Conservation (phyloP, 2,113 vertebrate species). For the Cyprinus carpio region DNA sequence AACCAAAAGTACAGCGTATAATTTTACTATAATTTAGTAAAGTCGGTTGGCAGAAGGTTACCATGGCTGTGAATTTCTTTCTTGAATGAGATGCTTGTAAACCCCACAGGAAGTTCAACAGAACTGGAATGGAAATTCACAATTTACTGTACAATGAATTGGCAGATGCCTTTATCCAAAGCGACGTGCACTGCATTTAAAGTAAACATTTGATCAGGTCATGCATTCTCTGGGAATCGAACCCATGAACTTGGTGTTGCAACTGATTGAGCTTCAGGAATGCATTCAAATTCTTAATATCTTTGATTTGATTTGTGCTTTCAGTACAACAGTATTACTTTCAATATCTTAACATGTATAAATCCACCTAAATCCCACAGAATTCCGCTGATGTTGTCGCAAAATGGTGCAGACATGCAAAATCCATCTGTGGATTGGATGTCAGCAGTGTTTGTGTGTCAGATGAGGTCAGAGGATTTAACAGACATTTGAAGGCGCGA, state of each 20-base stretch:
- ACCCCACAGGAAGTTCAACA: not conserved
- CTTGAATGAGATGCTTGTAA: not conserved
- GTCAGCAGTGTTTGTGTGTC: slow-evolving; percentile 3
- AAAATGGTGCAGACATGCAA: slow-evolving; percentile 1
- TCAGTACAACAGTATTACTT: too few relatives aligned
- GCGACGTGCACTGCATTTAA: not conserved
- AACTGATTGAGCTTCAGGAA: not conserved
- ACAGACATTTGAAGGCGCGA: slow-evolving; percentile 26
- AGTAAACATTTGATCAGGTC: not conserved
- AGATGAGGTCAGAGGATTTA: slow-evolving; percentile 14
- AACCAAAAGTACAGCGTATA: too few relatives aligned
- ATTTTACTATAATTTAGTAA: too few relatives aligned
- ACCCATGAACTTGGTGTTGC: not conserved
- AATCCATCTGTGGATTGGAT: not conserved
- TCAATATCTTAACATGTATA: not conserved
- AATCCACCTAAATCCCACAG: not conserved
- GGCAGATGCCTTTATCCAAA: not conserved
- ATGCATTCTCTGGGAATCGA: not conserved
- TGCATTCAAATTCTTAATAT: not conserved
- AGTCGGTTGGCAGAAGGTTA: too few relatives aligned
- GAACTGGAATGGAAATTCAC: not conserved
- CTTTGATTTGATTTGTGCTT: not conserved
- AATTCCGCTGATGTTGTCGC: not conserved
- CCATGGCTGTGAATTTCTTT: too few relatives aligned
- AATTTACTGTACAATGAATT: too few relatives aligned